Base-by-base conservation (phyloP, 2,888 invertebrate genomes). In the Melipona beecheii region DNA sequence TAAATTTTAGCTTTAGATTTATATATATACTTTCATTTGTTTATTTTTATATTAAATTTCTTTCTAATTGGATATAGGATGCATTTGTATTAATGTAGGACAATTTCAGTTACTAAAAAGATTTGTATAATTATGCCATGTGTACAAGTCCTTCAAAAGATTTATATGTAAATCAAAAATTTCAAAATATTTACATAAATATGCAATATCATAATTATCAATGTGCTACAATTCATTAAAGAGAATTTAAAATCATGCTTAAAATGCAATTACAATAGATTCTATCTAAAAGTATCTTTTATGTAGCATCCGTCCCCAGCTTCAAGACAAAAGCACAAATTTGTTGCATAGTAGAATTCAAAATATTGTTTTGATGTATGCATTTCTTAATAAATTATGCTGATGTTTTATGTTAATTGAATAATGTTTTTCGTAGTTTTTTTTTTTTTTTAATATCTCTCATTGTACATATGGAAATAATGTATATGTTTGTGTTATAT, bases 301-400 rank as follows among this genome's bases (percentile, higher is more conserved):
- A 49, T 65, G 43, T 79, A 64, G 70, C 66, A 76, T 87, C 85
- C 87, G 81, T 81, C 82, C 75, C 65, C 60, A 56, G 75, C 24
- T 36, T 52, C 66, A 65, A 81, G 17, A 74, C 31, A 58, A 66
- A 24, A 60, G 56, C 76, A 72, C 76, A 81, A 78, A 83, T 79
- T 81, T 15, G 13, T 78, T 72, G 64, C 54, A 43, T 65, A 73
- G 50, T 85, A 83, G 11, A 4, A 9, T 54, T 78, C 52, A 64
- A 43, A 72, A 68, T 58, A 36, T 50, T 56, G 21, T 50, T 82
- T 69, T 60, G 3, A 27, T 69, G 52, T 74, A 71, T 17, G 31
- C 13, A 64, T 43, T 68, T 75, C 24, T 52, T 70, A 80, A 43
- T 64, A 56, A 72, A 76, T 64, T 64, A n/a, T 65, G 17, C 50